phyloP scores from a whole-genome alignment of 2,797 vertebrate species.

The Champsocephalus esox region DNA sequence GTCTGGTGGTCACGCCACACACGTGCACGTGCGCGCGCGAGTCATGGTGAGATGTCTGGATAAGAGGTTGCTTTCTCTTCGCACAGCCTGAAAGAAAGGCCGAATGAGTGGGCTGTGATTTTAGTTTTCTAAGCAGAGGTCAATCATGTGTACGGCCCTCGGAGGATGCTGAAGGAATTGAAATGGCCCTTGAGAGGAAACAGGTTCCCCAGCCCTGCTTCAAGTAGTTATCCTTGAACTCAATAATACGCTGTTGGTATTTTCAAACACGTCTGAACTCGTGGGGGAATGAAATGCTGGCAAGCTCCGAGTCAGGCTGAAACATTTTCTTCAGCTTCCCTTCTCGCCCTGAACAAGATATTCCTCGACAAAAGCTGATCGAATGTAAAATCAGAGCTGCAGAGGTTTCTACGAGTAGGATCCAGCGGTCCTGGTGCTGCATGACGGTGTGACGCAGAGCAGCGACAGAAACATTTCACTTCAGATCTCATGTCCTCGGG shows the following conservation, averaged over 20 bases:
- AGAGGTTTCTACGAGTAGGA: slow-evolving; percentile 6
- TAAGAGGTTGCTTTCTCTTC: too few relatives aligned
- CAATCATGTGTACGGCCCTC: too few relatives aligned
- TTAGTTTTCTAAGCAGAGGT: too few relatives aligned
- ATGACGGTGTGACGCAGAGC: slow-evolving; percentile 15
- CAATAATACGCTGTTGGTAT: neutral
- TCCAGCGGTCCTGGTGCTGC: slow-evolving; percentile 5
- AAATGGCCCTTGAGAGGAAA: too few relatives aligned
- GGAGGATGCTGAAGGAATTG: too few relatives aligned
- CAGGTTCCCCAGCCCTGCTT: too few relatives aligned
- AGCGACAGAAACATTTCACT: neutral
- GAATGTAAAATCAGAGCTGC: slow-evolving; percentile 21
- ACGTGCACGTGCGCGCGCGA: too few relatives aligned
- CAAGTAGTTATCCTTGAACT: neutral
- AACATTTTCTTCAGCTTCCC: neutral
- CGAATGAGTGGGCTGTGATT: too few relatives aligned
- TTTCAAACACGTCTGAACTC: neutral
- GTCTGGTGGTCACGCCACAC: too few relatives aligned
- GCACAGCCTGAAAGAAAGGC: too few relatives aligned
- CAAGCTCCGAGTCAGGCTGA: slow-evolving; percentile 14
- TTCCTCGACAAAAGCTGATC: slow-evolving; percentile 25
- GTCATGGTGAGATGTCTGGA: too few relatives aligned
- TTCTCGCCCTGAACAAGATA: slow-evolving; percentile 6
- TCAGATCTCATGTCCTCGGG: slow-evolving; percentile 25
- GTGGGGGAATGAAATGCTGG: neutral